Evolutionary conservation across 2,797 vertebrate genomes (phyloP), one percentile per base, ranked within the genome.

Genomic region (Orestias chungarensis): DNA sequence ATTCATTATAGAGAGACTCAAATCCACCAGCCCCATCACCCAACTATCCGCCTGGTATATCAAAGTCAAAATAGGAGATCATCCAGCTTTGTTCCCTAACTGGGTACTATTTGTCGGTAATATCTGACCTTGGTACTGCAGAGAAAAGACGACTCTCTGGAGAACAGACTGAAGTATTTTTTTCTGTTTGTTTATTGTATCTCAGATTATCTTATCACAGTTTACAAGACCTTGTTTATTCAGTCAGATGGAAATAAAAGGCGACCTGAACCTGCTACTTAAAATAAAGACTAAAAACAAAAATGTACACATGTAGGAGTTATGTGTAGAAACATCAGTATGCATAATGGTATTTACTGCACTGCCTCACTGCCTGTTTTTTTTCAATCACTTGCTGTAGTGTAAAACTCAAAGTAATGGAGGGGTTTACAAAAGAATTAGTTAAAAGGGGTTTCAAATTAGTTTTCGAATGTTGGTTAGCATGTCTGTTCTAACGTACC

Each of bases 1-100:
- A 73, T 77, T 79, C 40, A 82, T 83, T 79, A 66, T 15, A 69
- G 25, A 7, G 18, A 76, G 43, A 66, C 72, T 20, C 50, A 38
- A 65, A 61, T 62, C 55, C 59, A 68, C 38, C 47, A 67, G n/a
- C 59, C n/a, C 35, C n/a, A 70, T 64, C 27, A 64, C 9, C 17
- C 54, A 49, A 74, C 43, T 12, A 62, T 50, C 33, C 50, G 64
- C 57, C 12, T 25, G 14, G 23, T 54, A 29, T 71, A 38, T 64
- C 3, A 71, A 66, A 67, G 3, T 27, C 71, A 70, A 52, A 59
- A 52, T 7, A 20, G 31, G 12, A 35, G 54, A 47, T 61, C 40
- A 44, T 61, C 43, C 27, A 29, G 71, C 54, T 47, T 50, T n/a
- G 31, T 20, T 23, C 31, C 42, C 4, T 18, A 66, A 57, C 5